Conservation (phyloP, 2,888 invertebrate genomes). For the Apoda limacodes region DNA sequence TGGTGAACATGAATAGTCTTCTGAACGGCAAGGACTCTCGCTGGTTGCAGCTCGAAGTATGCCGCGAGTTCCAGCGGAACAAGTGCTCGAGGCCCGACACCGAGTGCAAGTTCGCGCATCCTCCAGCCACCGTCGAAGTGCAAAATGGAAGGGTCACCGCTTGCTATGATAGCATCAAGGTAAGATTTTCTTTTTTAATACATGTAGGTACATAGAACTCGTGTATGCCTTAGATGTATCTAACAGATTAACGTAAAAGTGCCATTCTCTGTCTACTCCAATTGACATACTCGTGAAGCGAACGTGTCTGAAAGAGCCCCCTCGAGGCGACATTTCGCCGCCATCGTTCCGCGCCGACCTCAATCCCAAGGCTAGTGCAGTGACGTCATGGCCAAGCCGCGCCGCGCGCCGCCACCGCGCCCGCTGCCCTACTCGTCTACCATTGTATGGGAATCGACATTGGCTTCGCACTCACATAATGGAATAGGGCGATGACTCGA, state of each 20-base stretch:
- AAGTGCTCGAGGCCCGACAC: constrained; percentile 99
- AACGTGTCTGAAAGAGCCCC: no score
- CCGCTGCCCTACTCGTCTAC: constrained; percentile 37
- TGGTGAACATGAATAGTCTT: constrained; percentile 97
- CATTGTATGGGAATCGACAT: constrained; percentile 58
- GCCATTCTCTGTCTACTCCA: no score
- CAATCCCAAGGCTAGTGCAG: constrained; percentile 58
- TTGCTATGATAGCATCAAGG: constrained; percentile 99
- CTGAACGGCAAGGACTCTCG: constrained; percentile 99
- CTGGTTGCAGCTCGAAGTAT: constrained; percentile 99
- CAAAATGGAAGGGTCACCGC: constrained; percentile 99
- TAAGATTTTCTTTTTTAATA: constrained; percentile 58
- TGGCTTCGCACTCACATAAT: constrained; percentile 37
- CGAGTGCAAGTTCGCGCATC: constrained; percentile 99
- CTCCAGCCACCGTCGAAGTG: constrained; percentile 99
- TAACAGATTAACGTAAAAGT: no score
- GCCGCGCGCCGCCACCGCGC: constrained; percentile 33
- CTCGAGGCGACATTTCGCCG: constrained; percentile 53
- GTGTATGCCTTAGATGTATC: no score
- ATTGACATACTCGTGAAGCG: no score
- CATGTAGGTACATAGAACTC: constrained; percentile 3
- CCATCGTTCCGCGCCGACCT: constrained; percentile 56
- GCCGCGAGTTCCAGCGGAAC: constrained; percentile 99
- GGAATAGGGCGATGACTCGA: constrained; percentile 48
- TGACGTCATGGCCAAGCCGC: constrained; percentile 46